phyloP scores from a whole-genome alignment of 2,113 vertebrate genomes.

The Talpa occidentalis region DNA sequence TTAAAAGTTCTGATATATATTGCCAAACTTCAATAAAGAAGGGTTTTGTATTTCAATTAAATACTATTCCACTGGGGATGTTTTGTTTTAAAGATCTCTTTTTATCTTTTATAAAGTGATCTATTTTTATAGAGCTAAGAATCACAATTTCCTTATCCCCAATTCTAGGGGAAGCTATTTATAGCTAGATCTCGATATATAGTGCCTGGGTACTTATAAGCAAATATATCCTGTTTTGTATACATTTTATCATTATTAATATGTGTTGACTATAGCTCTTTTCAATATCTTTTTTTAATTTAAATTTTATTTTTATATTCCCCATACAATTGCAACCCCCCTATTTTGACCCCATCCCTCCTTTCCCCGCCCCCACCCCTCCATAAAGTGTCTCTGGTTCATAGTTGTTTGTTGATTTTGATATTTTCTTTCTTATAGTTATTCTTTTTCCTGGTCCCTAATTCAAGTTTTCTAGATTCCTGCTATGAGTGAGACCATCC shows the following conservation, averaged over 20 bases:
- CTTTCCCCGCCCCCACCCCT: too few species aligned
- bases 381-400: too few species aligned
- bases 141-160: neutral
- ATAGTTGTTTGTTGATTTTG: too few species aligned
- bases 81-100: slow-evolving; percentile 8
- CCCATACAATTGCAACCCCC: too few species aligned
- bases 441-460: too few species aligned
- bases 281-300: neutral
- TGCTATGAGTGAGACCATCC: too few species aligned
- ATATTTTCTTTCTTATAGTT: too few species aligned
- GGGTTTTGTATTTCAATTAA: neutral
- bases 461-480: too few species aligned
- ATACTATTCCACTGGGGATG: neutral
- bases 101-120: slow-evolving; percentile 19
- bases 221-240: neutral
- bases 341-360: too few species aligned
- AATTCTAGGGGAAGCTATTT: neutral
- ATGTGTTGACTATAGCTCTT: neutral
- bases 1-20: neutral
- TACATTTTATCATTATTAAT: slow-evolving; percentile 23
- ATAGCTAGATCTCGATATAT: neutral
- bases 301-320: too few species aligned
- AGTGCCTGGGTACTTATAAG: neutral
- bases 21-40: neutral
- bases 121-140: neutral